These are phyloP conservation scores for Ophioninae sp. DNA, from an alignment of 2,888 invertebrate genomes.

Conservation along the genomic window DNA sequence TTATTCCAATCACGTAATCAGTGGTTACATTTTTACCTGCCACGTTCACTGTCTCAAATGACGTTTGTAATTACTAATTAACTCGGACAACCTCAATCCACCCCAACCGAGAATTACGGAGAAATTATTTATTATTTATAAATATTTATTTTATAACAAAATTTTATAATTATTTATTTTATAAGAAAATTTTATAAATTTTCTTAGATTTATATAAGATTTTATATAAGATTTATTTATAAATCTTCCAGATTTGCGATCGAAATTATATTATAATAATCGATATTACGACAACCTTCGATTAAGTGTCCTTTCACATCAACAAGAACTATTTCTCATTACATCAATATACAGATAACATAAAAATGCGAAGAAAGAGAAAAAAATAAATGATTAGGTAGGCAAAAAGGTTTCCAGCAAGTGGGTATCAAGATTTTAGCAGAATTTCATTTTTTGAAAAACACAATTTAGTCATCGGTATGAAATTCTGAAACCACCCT, in stretches of 20 bases:
- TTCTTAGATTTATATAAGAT: no score
- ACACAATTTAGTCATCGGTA: background rate
- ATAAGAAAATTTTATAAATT: no score
- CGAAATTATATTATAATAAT: no score
- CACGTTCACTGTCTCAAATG: background rate
- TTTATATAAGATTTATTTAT: no score
- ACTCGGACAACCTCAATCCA: background rate
- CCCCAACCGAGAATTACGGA: background rate
- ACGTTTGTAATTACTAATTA: background rate
- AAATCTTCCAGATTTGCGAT: no score
- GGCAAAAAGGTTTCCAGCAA: background rate
- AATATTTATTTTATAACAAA: no score
- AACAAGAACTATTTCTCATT: background rate
- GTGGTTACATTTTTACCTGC: background rate
- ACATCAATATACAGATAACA: background rate
- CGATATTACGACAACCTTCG: background rate
- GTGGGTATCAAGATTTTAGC: background rate
- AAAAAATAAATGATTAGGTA: background rate
- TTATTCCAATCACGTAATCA: background rate
- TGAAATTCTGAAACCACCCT: no score
- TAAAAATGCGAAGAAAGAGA: background rate
- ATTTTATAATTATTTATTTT: no score
- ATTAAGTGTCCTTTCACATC: background rate
- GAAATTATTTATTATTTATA: no score
- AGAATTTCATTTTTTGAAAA: background rate